Evolutionary conservation across 2,888 invertebrate species (phyloP), one percentile per base, ranked within the genome.

Genomic region (Eupithecia pulchellata): DNA sequence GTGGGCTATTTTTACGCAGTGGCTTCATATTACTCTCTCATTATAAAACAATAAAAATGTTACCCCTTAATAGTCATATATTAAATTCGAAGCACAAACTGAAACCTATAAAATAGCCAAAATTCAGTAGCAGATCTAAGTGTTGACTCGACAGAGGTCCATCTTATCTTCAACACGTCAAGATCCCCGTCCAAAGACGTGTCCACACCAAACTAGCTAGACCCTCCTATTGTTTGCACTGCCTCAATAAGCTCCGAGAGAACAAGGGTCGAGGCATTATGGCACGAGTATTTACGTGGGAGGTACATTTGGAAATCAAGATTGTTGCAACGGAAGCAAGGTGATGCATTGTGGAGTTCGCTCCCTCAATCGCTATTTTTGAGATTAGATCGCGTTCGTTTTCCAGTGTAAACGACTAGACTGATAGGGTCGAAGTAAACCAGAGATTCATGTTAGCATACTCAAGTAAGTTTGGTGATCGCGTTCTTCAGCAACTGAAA

Each of bases 261-360:
- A 71, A 79, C 70, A 57, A 63, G 79, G 89, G 76, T 90, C 90
- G 84, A 69, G 74, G 74, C 77, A 81, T 75, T 81, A 78, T 87
- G 88, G 89, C 79, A 75, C 83, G 79, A 85, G 87, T 83, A 84
- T 82, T 91, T 85, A 90, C 88, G 91, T 92, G 90, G 92, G 92
- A 91, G 91, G 91, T 89, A 89, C 86, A 87, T 90, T 90, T 88
- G 86, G 84, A 88, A 88, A 93, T 93, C 93, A 92, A 92, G 92
- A 93, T 92, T 84, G 88, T 86, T 90, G 90, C 89, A 91, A 89
- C 91, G 92, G 92, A 92, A 93, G 92, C 90, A 84, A 88, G 89
- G 91, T 93, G 92, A 93, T 93, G 91, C 91, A 93, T 93, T 89
- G 88, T 90, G 80, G 82, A 87, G 84, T 85, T 81, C 84, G 84